Evolutionary conservation across 2,113 vertebrate species (phyloP).

Genomic region (Lampris megalopsis): DNA sequence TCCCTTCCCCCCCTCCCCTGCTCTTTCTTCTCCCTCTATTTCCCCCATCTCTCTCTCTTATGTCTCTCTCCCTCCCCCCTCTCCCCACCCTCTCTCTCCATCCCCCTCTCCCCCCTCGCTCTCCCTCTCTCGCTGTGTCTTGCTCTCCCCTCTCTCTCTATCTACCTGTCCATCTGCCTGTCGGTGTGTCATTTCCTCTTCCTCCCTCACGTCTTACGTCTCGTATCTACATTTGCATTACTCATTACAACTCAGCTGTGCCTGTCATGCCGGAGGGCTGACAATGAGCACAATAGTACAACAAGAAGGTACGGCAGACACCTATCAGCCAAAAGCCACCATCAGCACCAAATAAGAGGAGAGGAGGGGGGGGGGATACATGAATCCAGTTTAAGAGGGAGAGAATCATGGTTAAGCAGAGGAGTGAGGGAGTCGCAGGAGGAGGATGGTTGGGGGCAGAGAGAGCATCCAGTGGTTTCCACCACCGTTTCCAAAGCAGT

Average conservation of each 20-base stretch:
- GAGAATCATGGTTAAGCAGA: too few species aligned
- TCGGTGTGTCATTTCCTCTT: not conserved
- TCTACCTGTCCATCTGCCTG: not conserved
- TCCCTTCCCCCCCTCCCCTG: not conserved
- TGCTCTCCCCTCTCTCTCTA: conserved; percentile 3
- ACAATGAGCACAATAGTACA: not conserved
- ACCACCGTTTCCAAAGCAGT: too few species aligned
- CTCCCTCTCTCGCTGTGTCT: not conserved
- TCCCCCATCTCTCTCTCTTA: too few species aligned
- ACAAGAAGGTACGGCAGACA: not conserved
- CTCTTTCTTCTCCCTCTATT: not conserved
- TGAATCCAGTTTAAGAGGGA: too few species aligned
- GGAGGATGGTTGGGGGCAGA: too few species aligned
- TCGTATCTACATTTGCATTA: conserved; percentile 3
- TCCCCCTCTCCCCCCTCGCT: not conserved
- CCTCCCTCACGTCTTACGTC: not conserved
- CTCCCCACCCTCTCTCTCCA: not conserved
- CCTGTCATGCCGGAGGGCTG: not conserved
- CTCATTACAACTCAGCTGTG: not conserved
- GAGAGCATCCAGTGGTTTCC: too few species aligned
- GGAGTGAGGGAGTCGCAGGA: too few species aligned
- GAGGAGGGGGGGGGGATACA: not conserved
- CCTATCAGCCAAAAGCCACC: too few species aligned
- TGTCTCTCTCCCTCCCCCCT: not conserved
- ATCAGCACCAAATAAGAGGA: not conserved